Evolutionary conservation across 2,113 vertebrate genomes (phyloP), one percentile per base, ranked within the genome.

Genomic region (Onychostoma macrolepis): DNA sequence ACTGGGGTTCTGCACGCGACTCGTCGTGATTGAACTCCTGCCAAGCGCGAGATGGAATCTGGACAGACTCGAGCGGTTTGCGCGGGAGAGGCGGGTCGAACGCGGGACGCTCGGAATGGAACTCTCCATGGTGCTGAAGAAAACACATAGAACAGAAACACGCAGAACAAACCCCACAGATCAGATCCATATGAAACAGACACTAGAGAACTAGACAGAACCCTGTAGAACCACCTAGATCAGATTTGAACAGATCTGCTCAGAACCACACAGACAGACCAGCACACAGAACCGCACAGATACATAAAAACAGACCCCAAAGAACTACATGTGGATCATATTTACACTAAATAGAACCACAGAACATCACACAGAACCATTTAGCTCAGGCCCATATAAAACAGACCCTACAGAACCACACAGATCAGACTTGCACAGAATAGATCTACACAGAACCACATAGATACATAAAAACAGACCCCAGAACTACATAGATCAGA

Each of bases 101-200:
- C 13, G 50, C 50, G 56, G 67, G 15, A 30, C 26, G 28, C 15
- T 28, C 24, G 21, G n/a, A 21, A n/a, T 56, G 65, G 88, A 84
- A 69, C 85, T 86, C 65, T 79, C 88, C 88, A 15, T 81, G 88
- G 86, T 85, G 86, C 87, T 89, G 87, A 88, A 78, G 69, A 45
- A 12, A 24, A 9, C 33, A 45, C 67, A 43, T 6, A 61, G 11
- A 36, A 33, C 4, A 45, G 13, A 45, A 2, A 19, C 33, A 76
- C 6, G 8, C 45, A 50, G 13, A 50, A 36, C n/a, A 76, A 76
- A 45, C 43, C 26, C 13, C 26, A 50, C 21, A 43, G 72, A 43
- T 41, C 24, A 50, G 13, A 76, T 41, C 21, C 36, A 24, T 10
- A n/a, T 13, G 38, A 38, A 74, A 71, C 58, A 11, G 10, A 63